Conservation (phyloP, 1,140 invertebrate species). For the Musca domestica region DNA sequence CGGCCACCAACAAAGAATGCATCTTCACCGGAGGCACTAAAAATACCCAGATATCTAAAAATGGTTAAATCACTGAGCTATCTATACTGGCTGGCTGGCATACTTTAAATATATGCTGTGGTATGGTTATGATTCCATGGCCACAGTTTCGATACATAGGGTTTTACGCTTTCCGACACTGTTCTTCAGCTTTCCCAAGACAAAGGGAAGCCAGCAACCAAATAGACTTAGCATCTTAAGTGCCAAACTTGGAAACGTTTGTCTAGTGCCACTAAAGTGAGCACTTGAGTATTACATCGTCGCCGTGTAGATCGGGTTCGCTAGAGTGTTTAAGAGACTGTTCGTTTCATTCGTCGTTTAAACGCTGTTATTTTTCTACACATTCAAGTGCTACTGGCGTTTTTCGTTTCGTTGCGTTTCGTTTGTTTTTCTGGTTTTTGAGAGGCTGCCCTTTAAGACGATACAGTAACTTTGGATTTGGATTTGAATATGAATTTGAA, state of each 20-base stretch:
- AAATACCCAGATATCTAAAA: background rate
- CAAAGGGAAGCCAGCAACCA: too few species aligned
- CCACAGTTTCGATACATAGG: background rate
- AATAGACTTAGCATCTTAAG: constrained; percentile 1
- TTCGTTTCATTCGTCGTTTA: background rate
- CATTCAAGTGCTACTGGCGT: constrained; percentile 16
- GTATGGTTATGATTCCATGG: too few species aligned
- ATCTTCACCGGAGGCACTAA: background rate
- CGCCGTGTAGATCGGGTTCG: background rate
- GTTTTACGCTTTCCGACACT: constrained; percentile 15
- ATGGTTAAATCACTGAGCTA: too few species aligned
- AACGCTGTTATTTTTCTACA: background rate
- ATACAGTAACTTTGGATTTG: background rate
- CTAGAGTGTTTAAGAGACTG: too few species aligned
- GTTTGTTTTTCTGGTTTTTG: background rate
- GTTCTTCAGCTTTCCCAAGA: background rate
- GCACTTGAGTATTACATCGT: constrained; percentile 6
- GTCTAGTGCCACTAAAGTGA: constrained; percentile 19
- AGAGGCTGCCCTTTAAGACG: background rate
- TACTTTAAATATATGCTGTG: too few species aligned
- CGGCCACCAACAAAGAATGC: background rate
- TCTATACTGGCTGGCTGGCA: too few species aligned
- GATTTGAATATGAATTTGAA: too few species aligned
- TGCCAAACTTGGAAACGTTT: constrained; percentile 15
- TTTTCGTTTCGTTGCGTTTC: background rate